Evolutionary conservation across 2,888 invertebrate genomes (phyloP).

Genomic region (Perithous albicinctus): DNA sequence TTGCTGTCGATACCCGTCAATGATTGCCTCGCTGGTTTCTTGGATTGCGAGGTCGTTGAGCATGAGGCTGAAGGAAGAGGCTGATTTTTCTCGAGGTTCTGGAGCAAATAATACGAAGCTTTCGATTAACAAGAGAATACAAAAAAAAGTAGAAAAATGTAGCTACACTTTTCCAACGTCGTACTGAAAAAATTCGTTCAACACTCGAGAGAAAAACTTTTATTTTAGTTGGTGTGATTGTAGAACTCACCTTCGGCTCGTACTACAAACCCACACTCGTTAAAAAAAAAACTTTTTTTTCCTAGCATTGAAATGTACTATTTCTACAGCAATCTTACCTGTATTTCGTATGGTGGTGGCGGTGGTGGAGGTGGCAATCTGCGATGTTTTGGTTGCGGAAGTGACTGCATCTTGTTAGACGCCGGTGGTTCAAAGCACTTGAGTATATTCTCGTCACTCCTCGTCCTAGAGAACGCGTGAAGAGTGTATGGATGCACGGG

Average conservation of each 20-base stretch:
- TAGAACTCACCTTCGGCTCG: too few relatives aligned
- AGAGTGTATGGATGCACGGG: conserved; percentile 79
- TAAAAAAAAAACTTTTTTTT: too few relatives aligned
- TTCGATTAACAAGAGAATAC: not conserved
- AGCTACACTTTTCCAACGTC: too few relatives aligned
- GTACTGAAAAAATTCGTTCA: too few relatives aligned
- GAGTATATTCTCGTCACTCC: conserved; percentile 93
- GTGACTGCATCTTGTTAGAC: conserved; percentile 75
- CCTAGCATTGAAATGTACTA: not conserved
- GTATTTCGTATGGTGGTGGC: conserved; percentile 86
- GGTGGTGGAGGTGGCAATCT: conserved; percentile 87
- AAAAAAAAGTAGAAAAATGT: too few relatives aligned
- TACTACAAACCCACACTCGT: too few relatives aligned
- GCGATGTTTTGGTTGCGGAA: conserved; percentile 85
- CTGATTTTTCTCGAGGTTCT: conserved; percentile 82
- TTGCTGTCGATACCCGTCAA: conserved; percentile 62
- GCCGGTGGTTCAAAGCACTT: conserved; percentile 87
- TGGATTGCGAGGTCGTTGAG: conserved; percentile 67
- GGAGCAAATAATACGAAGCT: conserved; percentile 10
- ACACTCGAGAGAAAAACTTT: too few relatives aligned
- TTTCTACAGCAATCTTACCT: conserved; percentile 74
- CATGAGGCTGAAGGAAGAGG: conserved; percentile 78
- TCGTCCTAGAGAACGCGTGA: conserved; percentile 86
- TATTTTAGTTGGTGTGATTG: not conserved
- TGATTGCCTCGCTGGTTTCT: conserved; percentile 68